Percentiles rank a stretch among this genome's conserved stretches.
phyloP scores from a whole-genome alignment of 2,888 invertebrate genomes.

The Zygaena filipendulae region DNA sequence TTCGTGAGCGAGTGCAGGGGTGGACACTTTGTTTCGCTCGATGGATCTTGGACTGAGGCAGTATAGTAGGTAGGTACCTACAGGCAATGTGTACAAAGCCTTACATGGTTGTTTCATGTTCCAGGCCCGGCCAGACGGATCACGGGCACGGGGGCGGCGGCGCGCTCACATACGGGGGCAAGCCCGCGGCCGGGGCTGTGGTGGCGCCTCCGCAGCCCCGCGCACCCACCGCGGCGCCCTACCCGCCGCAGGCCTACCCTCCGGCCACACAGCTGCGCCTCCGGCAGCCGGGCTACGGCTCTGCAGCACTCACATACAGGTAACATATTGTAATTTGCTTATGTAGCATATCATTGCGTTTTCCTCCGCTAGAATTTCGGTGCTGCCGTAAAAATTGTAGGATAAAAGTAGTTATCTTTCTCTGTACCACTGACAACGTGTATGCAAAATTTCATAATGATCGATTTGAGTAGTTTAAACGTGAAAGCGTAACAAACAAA shows the following conservation, averaged over 20 bases:
- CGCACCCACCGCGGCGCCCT: constrained; percentile 50
- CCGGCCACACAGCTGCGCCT: constrained; percentile 47
- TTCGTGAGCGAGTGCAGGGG: too few species aligned
- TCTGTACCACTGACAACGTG: too few species aligned
- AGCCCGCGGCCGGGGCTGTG: constrained; percentile 44
- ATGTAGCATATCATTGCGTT: too few species aligned
- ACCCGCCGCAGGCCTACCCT: constrained; percentile 47
- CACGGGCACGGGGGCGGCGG: constrained; percentile 53
- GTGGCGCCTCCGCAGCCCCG: constrained; percentile 45
- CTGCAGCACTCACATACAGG: constrained; percentile 58
- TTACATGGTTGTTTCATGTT: constrained; percentile 15
- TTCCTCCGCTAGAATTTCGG: neutral
- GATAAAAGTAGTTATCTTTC: too few species aligned
- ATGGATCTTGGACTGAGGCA: too few species aligned
- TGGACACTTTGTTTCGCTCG: too few species aligned
- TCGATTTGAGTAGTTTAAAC: too few species aligned
- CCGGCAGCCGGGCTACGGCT: constrained; percentile 59
- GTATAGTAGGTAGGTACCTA: too few species aligned
- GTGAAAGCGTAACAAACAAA: too few species aligned
- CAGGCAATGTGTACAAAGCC: too few species aligned
- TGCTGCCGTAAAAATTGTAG: too few species aligned
- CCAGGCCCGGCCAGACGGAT: constrained; percentile 60
- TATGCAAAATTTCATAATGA: too few species aligned
- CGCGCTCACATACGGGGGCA: constrained; percentile 59
- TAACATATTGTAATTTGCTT: constrained; percentile 14